phyloP scores from a whole-genome alignment of 2,888 invertebrate species.

The Margaritifera margaritifera region DNA sequence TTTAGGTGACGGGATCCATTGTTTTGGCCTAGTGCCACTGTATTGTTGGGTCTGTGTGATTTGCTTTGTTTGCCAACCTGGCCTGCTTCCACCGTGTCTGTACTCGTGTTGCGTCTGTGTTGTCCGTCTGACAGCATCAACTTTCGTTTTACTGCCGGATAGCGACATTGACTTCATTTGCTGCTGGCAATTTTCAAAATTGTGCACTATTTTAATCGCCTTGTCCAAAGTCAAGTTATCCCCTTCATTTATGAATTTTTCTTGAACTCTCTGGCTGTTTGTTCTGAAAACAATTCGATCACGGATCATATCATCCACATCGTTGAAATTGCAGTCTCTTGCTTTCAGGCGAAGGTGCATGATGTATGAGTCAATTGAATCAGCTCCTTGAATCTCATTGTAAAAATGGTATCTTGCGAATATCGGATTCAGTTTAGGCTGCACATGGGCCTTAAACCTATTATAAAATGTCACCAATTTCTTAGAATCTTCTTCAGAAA shows the following conservation, averaged over 20 bases:
- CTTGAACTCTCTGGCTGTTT: constrained; percentile 14
- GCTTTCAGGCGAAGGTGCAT: constrained; percentile 7
- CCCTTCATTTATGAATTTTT: too few species aligned
- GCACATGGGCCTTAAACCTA: constrained; percentile 11
- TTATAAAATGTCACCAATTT: constrained; percentile 14
- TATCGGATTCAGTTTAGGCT: constrained; percentile 20
- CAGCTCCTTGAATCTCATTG: constrained; percentile 17
- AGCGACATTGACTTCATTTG: constrained; percentile 19
- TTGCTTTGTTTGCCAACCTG: too few species aligned
- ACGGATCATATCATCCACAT: constrained; percentile 8
- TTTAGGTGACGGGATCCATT: too few species aligned
- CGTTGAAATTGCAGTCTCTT: too few species aligned
- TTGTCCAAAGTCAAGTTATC: constrained; percentile 20
- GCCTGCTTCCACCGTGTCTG: too few species aligned
- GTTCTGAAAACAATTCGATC: constrained; percentile 21
- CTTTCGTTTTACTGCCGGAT: too few species aligned
- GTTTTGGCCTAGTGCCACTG: too few species aligned
- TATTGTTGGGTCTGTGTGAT: too few species aligned
- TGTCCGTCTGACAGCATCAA: too few species aligned
- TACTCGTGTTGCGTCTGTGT: too few species aligned
- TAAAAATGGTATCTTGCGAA: constrained; percentile 21
- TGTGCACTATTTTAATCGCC: constrained; percentile 18
- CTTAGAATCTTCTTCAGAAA: constrained; percentile 7
- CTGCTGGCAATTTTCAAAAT: constrained; percentile 14
- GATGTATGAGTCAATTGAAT: constrained; percentile 11